Percentiles rank a stretch among this genome's conserved stretches.
Conservation (phyloP, 1,140 invertebrate species). For the Holotrichia oblita region DNA sequence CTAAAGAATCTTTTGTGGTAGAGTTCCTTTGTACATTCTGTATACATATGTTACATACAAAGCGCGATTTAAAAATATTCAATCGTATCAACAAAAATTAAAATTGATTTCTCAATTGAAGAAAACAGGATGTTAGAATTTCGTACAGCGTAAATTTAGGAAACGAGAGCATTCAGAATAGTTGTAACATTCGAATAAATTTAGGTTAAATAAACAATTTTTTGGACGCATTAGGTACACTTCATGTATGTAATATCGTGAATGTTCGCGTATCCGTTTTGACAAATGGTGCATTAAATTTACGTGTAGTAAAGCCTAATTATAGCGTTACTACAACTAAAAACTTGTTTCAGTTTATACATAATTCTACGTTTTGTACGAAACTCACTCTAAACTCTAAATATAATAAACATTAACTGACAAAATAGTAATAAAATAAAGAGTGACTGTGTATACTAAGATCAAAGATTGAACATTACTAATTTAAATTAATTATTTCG, state of each 20-base stretch:
- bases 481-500: neutral
- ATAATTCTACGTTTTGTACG: neutral
- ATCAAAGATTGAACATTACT: neutral
- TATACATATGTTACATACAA: no score
- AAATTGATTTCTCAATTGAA: neutral
- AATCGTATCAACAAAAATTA: no score
- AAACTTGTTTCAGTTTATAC: no score
- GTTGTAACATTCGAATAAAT: conserved; percentile 4
- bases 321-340: no score
- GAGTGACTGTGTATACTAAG: neutral
- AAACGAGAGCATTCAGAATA: neutral
- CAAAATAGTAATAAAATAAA: neutral
- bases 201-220: neutral
- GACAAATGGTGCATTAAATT: conserved; percentile 17
- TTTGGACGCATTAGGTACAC: neutral
- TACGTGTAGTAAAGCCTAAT: neutral
- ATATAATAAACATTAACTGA: neutral
- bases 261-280: neutral
- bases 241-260: neutral
- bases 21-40: no score
- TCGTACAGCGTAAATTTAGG: conserved; percentile 3
- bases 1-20: no score
- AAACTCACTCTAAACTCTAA: neutral
- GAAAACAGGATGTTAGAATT: neutral
- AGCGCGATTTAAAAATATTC: no score